Evolutionary conservation across 2,888 invertebrate genomes (phyloP).

Genomic region (Prosopocoilus inquinatus): DNA sequence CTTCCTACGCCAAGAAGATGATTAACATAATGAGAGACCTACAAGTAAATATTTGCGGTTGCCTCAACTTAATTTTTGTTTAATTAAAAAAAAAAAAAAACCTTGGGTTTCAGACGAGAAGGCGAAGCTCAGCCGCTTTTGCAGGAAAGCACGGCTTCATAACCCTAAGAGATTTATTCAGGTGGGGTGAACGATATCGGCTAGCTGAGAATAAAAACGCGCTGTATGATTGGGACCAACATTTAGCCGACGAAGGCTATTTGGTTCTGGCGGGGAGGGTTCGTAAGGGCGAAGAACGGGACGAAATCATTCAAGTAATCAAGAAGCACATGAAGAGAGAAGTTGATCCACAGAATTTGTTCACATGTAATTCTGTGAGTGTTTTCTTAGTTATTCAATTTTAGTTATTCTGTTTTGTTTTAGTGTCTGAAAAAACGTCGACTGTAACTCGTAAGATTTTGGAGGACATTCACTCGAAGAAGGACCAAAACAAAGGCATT

Average conservation of each 20-base stretch:
- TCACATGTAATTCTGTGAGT: slow-evolving; percentile 53
- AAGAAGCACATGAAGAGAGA: slow-evolving; percentile 76
- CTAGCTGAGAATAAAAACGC: slow-evolving; percentile 61
- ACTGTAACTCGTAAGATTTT: slow-evolving; percentile 72
- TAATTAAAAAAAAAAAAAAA: no score
- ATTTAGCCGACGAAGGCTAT: slow-evolving; percentile 94
- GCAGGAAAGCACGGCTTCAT: slow-evolving; percentile 92
- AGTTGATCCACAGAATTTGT: slow-evolving; percentile 69
- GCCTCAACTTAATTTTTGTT: no score
- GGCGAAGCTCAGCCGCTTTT: slow-evolving; percentile 84
- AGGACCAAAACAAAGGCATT: slow-evolving; percentile 69
- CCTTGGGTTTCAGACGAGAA: slow-evolving; percentile 51
- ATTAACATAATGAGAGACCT: slow-evolving; percentile 89
- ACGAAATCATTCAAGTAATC: slow-evolving; percentile 76
- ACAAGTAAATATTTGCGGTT: slow-evolving; percentile 58
- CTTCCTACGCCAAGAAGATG: slow-evolving; percentile 85
- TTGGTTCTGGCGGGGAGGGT: slow-evolving; percentile 92
- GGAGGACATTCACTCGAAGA: slow-evolving; percentile 59
- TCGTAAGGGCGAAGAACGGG: slow-evolving; percentile 76
- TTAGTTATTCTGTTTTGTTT: slow-evolving; percentile 22
- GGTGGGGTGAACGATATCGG: slow-evolving; percentile 95
- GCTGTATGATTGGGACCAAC: slow-evolving; percentile 95
- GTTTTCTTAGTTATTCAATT: not conserved
- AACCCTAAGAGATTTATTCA: slow-evolving; percentile 90
- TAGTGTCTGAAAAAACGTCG: slow-evolving; percentile 65